Percentiles rank a stretch among this genome's conserved stretches.
Evolutionary conservation across 2,888 invertebrate genomes (phyloP).

Genomic region (Cheilosia variabilis): DNA sequence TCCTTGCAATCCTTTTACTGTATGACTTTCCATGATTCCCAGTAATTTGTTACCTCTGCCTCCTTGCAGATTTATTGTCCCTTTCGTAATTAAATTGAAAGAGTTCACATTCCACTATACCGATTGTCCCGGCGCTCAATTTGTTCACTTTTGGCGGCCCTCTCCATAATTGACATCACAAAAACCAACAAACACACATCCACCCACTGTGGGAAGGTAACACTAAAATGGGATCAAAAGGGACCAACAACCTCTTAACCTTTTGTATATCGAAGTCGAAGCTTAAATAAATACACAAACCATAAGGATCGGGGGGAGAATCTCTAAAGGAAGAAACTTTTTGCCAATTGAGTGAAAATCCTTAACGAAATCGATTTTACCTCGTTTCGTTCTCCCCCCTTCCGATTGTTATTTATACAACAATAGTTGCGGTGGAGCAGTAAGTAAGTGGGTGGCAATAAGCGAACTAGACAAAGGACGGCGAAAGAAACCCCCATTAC

Average conservation of each 20-base stretch:
- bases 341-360: conserved; percentile 73
- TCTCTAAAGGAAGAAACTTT: conserved; percentile 34
- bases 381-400: neutral
- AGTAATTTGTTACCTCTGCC: conserved; percentile 1
- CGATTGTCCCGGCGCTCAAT: conserved; percentile 62
- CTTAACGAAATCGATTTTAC: conserved; percentile 67
- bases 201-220: neutral
- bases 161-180: conserved; percentile 61
- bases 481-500: conserved; percentile 22
- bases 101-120: conserved; percentile 56
- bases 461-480: conserved; percentile 43
- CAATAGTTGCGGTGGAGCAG: conserved; percentile 5
- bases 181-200: conserved; percentile 14
- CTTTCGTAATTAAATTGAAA: conserved; percentile 60
- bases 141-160: conserved; percentile 43
- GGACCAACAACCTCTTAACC: conserved; percentile 66
- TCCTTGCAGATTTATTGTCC: conserved; percentile 45
- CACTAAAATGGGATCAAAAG: conserved; percentile 63
- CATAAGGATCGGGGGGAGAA: neutral
- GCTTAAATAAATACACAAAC: conserved; percentile 53
- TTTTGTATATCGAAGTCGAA: conserved; percentile 39
- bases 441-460: conserved; percentile 46
- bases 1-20: neutral
- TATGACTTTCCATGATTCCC: neutral
- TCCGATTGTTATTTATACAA: conserved; percentile 59